Conservation (phyloP, 2,888 invertebrate genomes). For the Caenorhabditis afra region DNA sequence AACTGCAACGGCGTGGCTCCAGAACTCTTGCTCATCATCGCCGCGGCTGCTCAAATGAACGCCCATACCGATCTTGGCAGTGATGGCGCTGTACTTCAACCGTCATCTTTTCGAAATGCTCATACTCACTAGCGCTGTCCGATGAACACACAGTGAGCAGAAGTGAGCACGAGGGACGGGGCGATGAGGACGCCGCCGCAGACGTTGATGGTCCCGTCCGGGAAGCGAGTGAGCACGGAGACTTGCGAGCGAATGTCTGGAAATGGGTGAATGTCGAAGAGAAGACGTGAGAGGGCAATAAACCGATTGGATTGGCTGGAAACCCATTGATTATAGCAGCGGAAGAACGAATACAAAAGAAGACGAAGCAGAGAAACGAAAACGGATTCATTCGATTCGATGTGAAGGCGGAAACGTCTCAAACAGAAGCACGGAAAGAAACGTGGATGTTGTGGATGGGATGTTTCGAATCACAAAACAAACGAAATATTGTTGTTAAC, state of each 20-base stretch:
- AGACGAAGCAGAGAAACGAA: neutral
- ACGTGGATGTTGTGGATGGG: no score
- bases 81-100: slow-evolving; percentile 33
- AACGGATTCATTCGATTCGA: neutral
- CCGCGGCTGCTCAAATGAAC: slow-evolving; percentile 29
- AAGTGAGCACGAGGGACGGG: slow-evolving; percentile 42
- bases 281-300: neutral
- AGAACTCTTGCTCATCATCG: slow-evolving; percentile 39
- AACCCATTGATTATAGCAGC: slow-evolving; percentile 43
- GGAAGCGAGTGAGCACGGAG: slow-evolving; percentile 38
- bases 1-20: slow-evolving; percentile 41
- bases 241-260: slow-evolving; percentile 47
- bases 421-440: neutral
- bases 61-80: slow-evolving; percentile 23
- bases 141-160: slow-evolving; percentile 47
- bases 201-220: slow-evolving; percentile 22
- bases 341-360: neutral
- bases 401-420: no score
- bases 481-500: no score
- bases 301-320: slow-evolving; percentile 38
- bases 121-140: slow-evolving; percentile 23
- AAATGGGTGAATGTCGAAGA: neutral
- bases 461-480: no score
- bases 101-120: no score
- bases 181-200: slow-evolving; percentile 52